Conservation (phyloP, 2,888 invertebrate genomes). For the Tetragonula carbonaria region DNA sequence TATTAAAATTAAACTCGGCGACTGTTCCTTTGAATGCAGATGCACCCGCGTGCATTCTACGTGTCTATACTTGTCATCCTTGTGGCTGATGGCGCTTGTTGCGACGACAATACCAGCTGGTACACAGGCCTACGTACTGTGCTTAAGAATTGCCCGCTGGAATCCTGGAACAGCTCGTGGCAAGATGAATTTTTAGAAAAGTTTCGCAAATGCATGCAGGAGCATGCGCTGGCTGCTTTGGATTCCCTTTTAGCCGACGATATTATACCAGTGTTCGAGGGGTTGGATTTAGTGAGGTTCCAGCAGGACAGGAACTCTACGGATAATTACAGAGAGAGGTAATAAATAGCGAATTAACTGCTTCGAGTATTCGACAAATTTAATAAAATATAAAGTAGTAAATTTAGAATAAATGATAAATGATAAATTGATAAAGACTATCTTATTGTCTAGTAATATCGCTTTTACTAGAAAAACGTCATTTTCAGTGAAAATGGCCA, state of each 20-base stretch:
- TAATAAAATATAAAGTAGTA: too few species aligned
- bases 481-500: too few species aligned
- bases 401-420: too few species aligned
- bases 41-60: conserved; percentile 66
- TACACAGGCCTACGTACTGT: conserved; percentile 67
- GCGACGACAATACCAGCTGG: conserved; percentile 72
- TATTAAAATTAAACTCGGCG: neutral
- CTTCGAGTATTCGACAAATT: too few species aligned
- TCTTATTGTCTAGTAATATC: too few species aligned
- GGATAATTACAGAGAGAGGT: conserved; percentile 34
- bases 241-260: conserved; percentile 87
- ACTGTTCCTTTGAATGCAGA: conserved; percentile 57
- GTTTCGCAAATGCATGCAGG: conserved; percentile 75
- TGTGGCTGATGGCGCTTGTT: conserved; percentile 36
- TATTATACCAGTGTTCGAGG: conserved; percentile 87
- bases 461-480: too few species aligned
- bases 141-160: conserved; percentile 74
- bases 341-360: neutral
- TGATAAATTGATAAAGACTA: too few species aligned
- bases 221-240: conserved; percentile 85
- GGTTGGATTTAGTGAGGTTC: conserved; percentile 87
- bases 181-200: conserved; percentile 72
- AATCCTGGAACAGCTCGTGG: conserved; percentile 59
- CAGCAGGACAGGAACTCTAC: conserved; percentile 77
- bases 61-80: conserved; percentile 59